Evolutionary conservation across 2,113 vertebrate genomes (phyloP), one percentile per base, ranked within the genome.

Genomic region (Lontra canadensis): DNA sequence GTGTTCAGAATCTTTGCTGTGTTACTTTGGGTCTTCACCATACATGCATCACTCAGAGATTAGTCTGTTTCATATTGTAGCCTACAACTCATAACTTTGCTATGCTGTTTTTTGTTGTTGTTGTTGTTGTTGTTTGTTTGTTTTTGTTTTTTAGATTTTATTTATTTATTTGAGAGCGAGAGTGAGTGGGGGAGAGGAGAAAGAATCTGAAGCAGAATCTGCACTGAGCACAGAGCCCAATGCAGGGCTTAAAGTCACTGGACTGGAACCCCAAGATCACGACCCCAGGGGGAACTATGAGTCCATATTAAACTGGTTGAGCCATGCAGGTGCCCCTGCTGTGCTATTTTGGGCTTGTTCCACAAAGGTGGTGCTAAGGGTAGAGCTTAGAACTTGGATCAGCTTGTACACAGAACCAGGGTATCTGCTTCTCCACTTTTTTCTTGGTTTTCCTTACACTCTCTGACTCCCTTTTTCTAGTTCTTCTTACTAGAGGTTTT

Each of bases 301-400:
- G 67, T n/a, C 67, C 7, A 18, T 18, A 2, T 4, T 69, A 34
- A 9, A 69, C 8, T 0, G 1, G n/a, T n/a, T 36, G 34, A 69
- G 67, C n/a, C n/a, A 21, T 10, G 17, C 34, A 69, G 18, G 34
- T 2, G 18, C 18, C 34, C 67, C 67, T 21, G 67, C 34, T 36
- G 34, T 36, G 34, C 67, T 69, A 20, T 20, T 69, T 69, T 69
- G 34, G 7, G 14, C 78, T 36, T 73, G 15, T 47, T 36, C 23
- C 34, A 21, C n/a, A 73, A 21, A 31, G n/a, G 12, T 49, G n/a
- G 11, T 71, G 7, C 17, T 6, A 9, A 57, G 73, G 14, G 7
- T 34, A 7, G 29, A 88, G 36, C 13, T 36, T 25, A 44, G 69
- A 67, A 49, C 17, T n/a, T 13, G 2, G 18, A 15, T 31, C 29